phyloP scores from a whole-genome alignment of 1,140 invertebrate genomes.

The Bactericera cockerelli region DNA sequence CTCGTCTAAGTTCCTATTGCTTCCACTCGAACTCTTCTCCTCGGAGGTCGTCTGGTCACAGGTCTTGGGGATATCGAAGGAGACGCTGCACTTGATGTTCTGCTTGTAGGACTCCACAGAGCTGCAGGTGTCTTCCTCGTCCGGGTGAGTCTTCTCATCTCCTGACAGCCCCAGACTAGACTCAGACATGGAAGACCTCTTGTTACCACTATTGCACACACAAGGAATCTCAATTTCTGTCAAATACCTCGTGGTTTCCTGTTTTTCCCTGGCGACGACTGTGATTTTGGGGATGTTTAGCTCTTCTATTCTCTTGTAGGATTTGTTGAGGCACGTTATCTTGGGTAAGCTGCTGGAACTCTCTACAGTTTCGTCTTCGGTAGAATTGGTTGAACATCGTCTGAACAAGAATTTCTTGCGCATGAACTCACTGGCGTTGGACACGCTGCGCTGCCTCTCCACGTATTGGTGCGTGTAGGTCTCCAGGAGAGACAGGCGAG shows the following conservation, averaged over 20 bases:
- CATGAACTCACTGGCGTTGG: slow-evolving; percentile 2
- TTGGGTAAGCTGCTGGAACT: background rate
- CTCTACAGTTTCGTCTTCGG: background rate
- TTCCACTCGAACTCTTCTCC: background rate
- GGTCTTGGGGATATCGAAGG: background rate
- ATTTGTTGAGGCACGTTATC: background rate
- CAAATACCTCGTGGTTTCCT: background rate
- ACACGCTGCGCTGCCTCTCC: background rate
- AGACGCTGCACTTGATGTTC: background rate
- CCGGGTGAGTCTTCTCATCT: background rate
- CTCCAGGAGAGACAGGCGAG: background rate
- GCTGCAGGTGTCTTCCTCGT: background rate
- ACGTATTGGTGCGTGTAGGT: background rate
- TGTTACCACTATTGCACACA: background rate
- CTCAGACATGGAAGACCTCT: background rate
- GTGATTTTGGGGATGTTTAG: background rate
- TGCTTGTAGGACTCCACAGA: background rate
- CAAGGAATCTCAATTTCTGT: background rate
- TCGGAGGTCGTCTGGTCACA: background rate
- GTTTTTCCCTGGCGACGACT: background rate
- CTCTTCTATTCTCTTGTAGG: background rate
- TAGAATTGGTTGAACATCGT: background rate
- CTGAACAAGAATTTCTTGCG: background rate
- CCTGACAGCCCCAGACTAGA: background rate
- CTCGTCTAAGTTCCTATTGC: background rate